These are phyloP conservation scores for Turnix velox DNA, from an alignment of 2,113 vertebrate genomes.

Conservation along the genomic window DNA sequence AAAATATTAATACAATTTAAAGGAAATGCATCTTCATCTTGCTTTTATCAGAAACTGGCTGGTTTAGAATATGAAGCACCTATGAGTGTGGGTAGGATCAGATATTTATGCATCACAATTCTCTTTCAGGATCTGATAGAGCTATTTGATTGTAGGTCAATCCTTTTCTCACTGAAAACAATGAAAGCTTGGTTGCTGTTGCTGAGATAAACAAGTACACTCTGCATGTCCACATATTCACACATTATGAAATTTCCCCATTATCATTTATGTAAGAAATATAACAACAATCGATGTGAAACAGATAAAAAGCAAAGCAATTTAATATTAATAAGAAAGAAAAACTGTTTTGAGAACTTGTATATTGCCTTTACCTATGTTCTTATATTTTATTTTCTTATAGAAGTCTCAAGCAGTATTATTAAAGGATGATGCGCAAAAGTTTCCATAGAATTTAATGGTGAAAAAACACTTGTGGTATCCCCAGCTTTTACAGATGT, in stretches of 20 bases:
- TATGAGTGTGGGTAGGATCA: neutral
- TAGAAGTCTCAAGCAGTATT: neutral
- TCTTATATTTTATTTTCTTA: neutral
- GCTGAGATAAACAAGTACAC: neutral
- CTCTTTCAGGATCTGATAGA: neutral
- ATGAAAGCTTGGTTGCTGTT: neutral
- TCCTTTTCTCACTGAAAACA: neutral
- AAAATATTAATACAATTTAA: neutral
- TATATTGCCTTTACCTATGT: neutral
- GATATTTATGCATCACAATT: neutral
- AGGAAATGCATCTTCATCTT: neutral
- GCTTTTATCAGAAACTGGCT: neutral
- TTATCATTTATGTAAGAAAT: neutral
- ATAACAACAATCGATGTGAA: neutral
- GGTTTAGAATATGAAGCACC: neutral
- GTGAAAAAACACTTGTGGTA: neutral
- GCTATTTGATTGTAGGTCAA: neutral
- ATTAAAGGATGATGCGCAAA: neutral
- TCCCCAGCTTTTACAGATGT: neutral
- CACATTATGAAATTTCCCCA: neutral
- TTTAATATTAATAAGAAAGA: neutral
- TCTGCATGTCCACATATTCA: neutral
- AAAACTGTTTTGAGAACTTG: neutral
- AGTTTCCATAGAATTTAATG: neutral
- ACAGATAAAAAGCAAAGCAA: neutral